Evolutionary conservation across 2,888 invertebrate genomes (phyloP), one percentile per base, ranked within the genome.

Genomic region (Eumerus sabulonum): DNA sequence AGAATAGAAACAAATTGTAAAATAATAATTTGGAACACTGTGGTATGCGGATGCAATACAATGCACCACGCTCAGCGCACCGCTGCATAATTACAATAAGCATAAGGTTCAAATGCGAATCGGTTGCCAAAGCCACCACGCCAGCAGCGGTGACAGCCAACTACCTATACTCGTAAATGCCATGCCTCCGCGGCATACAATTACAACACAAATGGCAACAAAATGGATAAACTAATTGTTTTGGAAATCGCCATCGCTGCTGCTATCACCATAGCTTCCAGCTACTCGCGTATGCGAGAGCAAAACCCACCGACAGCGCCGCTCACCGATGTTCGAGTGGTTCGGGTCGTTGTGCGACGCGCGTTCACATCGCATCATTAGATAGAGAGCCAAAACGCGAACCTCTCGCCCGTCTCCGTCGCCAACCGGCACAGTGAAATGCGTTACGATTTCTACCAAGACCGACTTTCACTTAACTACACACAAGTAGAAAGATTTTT

Each of bases 401-500:
- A 7, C 7, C 27, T 44, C 57, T 42, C 56, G 5, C 40, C 40
- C 3, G 3, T 9, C 40, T 11, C 11, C 40, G 3, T 11, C 40
- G n/a, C 1, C 11, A 9, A 7, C 11, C 62, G 27, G 9, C 40
- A 13, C 48, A 76, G 79, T 79, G 74, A 79, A 79, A 79, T 79
- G 79, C 79, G 79, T 79, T 79, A 79, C 79, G 79, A 79, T 79
- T 79, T 79, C 74, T 79, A 79, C 71, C 18, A 57, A 66, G 74
- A 70, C 74, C 79, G 74, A 79, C 79, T 79, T 79, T 79, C 79
- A 79, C 79, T 79, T 73, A 79, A 60, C n/a, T n/a, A n/a, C 63
- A 79, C 63, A 27, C 27, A 50, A 54, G 48, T 68, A 60, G 68
- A 64, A 64, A 64, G 72, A 72, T 60, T 71, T 68, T 56, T 56